Evolutionary conservation across 1,140 invertebrate species (phyloP).

Genomic region (Drosophila bocki): DNA sequence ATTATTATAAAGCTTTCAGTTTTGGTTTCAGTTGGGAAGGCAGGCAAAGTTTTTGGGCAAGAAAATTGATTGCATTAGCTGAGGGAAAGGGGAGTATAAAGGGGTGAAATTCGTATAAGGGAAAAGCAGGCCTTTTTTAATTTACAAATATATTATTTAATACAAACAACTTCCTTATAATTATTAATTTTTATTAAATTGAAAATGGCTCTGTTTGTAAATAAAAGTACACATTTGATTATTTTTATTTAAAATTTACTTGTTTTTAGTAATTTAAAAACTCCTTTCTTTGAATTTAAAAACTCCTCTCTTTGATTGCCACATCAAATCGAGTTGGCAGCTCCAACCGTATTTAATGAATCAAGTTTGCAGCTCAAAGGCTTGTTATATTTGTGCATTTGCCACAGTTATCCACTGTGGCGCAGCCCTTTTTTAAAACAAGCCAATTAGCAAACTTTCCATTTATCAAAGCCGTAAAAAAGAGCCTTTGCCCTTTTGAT

Average conservation of each 20-base stretch:
- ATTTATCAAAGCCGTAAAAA: slow-evolving; percentile 51
- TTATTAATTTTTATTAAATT: no score
- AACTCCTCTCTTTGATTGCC: neutral
- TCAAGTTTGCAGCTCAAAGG: slow-evolving; percentile 26
- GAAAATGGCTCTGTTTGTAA: no score
- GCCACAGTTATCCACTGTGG: slow-evolving; percentile 19
- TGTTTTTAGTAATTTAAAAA: neutral
- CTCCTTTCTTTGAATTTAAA: neutral
- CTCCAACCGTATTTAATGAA: slow-evolving; percentile 24
- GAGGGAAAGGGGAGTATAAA: neutral
- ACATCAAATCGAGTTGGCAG: slow-evolving; percentile 7
- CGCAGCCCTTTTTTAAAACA: slow-evolving; percentile 24
- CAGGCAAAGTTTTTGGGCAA: slow-evolving; percentile 59
- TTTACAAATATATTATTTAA: no score
- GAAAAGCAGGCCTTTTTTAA: no score
- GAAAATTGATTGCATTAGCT: slow-evolving; percentile 74
- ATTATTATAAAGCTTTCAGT: slow-evolving; percentile 57
- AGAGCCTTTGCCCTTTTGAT: slow-evolving; percentile 46
- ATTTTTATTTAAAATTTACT: no score
- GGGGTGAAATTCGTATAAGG: neutral
- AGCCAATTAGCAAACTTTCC: slow-evolving; percentile 74
- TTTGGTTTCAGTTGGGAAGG: slow-evolving; percentile 48
- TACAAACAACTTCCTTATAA: neutral
- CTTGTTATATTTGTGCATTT: slow-evolving; percentile 19
- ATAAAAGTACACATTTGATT: no score